Evolutionary conservation across 37 sponge, comb jelly and placozoan species (phyloP), one percentile per base, ranked within the genome.

Genomic region (Haliclona indistincta): DNA sequence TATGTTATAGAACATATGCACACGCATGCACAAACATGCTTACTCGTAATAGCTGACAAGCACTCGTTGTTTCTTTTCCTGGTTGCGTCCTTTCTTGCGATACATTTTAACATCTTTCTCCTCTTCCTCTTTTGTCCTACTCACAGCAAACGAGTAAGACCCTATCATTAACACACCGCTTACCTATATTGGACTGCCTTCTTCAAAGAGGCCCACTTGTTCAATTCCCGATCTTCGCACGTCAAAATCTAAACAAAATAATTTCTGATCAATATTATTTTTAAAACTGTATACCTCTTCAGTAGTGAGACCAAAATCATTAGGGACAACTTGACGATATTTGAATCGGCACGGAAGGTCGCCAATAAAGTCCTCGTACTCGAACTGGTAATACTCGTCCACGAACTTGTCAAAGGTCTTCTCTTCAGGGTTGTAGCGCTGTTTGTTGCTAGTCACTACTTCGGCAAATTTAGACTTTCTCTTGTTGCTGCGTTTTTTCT

Each of bases 201-300:
- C 89, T 91, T 95, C 52, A 97, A 80, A 64, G 98, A 92, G 8
- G 55, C 88, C 98, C 98, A 95, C 30, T 82, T 70, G 54, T 97
- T 97, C 38, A 95, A 63, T 74, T 97, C 98, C 64, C 80, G 82
- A 25, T 94, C 89, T 11, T 89, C 91, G 54, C 87, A 77, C 5
- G 37, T 56, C 71, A 97, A 68, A 35, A 97, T 80, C 98, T 96
- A 61, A 19, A 45, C 10, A 38, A 33, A 35, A 29, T 17, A 35
- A 20, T 66, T 66, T 19, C 41, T 10, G 54, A 35, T 20, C 8
- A 53, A 22, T 20, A 41, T 26, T 11, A 42, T 28, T 73, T 17
- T 43, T 23, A 34, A 13, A 11, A 25, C 23, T 13, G 55, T 54
- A 0, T 37, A 95, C 96, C 90, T 97, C 98, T 13, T 91, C 98